A percentile compares a stretch with the other conserved stretches of the same genome.
Conservation (phyloP, 2,797 vertebrate genomes). For the Phataginus tricuspis region DNA sequence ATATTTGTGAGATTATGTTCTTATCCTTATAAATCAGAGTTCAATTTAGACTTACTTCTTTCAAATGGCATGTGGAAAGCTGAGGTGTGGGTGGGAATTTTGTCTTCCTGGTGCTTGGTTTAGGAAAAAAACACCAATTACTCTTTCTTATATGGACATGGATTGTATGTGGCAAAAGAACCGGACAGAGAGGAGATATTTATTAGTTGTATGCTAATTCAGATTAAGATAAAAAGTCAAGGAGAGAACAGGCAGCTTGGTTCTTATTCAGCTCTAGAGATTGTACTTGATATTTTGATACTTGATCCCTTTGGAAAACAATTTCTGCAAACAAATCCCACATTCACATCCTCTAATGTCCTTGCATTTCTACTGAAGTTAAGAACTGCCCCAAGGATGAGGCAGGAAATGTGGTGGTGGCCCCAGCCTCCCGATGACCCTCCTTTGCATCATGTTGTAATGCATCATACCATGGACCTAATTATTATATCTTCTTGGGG, state of each 20-base stretch:
- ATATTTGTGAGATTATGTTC: conserved; percentile 12
- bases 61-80: not conserved
- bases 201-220: not conserved
- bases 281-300: not conserved
- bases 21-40: not conserved
- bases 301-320: not conserved
- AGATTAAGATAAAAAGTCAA: not conserved
- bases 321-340: not conserved
- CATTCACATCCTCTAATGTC: not conserved
- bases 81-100: not conserved
- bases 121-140: not conserved
- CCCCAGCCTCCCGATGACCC: not conserved
- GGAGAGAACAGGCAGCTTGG: not conserved
- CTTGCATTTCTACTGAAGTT: not conserved
- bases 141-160: not conserved
- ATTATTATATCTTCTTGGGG: not conserved
- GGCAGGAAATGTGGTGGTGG: too few species aligned
- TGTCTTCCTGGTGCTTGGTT: not conserved
- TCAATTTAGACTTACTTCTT: conserved; percentile 16
- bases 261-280: not conserved
- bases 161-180: not conserved
- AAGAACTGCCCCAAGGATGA: not conserved
- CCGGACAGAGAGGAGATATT: too few species aligned
- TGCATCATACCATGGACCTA: too few species aligned
- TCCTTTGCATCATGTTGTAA: not conserved